Evolutionary conservation across 2,888 invertebrate genomes (phyloP).

Genomic region (Drosophila tripunctata): DNA sequence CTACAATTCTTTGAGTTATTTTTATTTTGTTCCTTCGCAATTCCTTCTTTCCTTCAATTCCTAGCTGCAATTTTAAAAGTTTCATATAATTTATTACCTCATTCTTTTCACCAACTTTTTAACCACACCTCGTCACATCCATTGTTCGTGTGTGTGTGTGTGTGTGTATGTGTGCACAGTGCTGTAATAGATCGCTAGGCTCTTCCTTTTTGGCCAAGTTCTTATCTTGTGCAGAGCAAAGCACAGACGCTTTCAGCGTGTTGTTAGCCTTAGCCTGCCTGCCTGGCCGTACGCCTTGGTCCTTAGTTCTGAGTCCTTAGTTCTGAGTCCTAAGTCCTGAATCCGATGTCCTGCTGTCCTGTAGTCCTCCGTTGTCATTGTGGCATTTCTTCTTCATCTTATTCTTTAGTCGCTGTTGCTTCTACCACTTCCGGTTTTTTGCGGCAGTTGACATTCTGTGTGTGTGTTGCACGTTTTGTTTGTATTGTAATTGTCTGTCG

Average conservation of each 20-base stretch:
- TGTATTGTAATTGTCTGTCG: slow-evolving; percentile 73
- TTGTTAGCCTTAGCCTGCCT: slow-evolving; percentile 34
- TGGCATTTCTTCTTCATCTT: slow-evolving; percentile 36
- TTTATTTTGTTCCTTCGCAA: too few species aligned
- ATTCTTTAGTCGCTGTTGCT: slow-evolving; percentile 51
- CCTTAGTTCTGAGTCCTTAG: slow-evolving; percentile 28
- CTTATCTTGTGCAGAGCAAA: slow-evolving; percentile 48
- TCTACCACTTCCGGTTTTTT: slow-evolving; percentile 64
- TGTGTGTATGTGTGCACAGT: slow-evolving; percentile 20
- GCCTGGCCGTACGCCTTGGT: slow-evolving; percentile 33
- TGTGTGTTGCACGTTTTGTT: slow-evolving; percentile 66
- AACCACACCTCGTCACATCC: slow-evolving; percentile 12
- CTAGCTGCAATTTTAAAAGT: background rate
- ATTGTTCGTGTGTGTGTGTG: slow-evolving; percentile 3
- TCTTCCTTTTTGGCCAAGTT: slow-evolving; percentile 61
- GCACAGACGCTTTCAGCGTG: slow-evolving; percentile 9
- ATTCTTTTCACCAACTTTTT: background rate
- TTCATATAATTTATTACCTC: background rate
- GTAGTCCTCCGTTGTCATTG: slow-evolving; percentile 17
- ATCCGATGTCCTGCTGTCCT: slow-evolving; percentile 16
- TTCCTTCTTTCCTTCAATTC: background rate
- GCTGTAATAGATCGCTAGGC: slow-evolving; percentile 73
- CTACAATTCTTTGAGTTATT: too few species aligned
- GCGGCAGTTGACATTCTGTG: slow-evolving; percentile 60
- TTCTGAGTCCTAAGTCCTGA: slow-evolving; percentile 28